Base-by-base conservation (phyloP, 2,797 vertebrate genomes). In the Malurus leucopterus region DNA sequence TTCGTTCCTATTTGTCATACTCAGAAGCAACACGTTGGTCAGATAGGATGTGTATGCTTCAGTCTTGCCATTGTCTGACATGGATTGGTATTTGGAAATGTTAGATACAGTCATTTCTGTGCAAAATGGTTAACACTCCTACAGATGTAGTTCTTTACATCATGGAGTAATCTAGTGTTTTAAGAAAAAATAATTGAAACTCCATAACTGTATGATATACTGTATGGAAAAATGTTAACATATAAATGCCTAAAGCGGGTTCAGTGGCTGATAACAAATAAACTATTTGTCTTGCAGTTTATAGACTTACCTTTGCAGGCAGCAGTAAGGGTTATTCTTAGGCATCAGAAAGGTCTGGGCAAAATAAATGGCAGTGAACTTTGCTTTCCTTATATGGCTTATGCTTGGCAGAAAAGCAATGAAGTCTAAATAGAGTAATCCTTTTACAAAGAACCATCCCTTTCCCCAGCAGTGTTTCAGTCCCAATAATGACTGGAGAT, bases 351-450 rank as follows among this genome's bases (percentile, higher is more conserved):
- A 94, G 92, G 91, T 54, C 50, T 68, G 71, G 86, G 86, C 81
- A 95, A 94, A 97, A 95, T 95, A 96, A 92, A 95, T 96, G 93
- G 85, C 90, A 84, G 75, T 96, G 95, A 96, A 96, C 93, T 96
- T 96, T 7, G 20, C 36, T 93, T 96, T 96, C 97, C 96, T 96
- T 97, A 94, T 97, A 96, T 93, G 95, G 96, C 44, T 94, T 92
- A 86, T 96, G 36, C 38, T 95, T 97, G 96, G 96, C 96, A 86
- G 89, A 91, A 95, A 88, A 96, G 89, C 92, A 94, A 23, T 90
- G 81, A 94, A 94, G 86, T 84, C 94, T 95, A 95, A 95, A 95
- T 78, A 96, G 93, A 96, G 67, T 94, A 95, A 93, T 94, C 91
- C 74, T 96, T 95, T 95, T 91, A 93, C 75, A 93, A 94, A 95